Base-by-base conservation (phyloP, 2,888 invertebrate species). In the Scaeva pyrastri region DNA sequence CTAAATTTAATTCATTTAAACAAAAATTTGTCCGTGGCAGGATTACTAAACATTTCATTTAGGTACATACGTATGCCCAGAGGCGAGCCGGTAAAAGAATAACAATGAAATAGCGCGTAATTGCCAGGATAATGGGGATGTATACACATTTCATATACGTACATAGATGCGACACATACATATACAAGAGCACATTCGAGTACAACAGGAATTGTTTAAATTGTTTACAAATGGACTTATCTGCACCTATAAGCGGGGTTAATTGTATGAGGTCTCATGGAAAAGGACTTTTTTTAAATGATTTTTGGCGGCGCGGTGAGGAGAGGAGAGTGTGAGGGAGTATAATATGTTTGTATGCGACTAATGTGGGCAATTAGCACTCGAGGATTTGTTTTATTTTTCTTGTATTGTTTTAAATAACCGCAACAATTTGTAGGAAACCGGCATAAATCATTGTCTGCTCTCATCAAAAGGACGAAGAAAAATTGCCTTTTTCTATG, bases 161-260 rank as follows among this genome's bases (percentile, higher is more conserved):
- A 41, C 10, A 52, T 1, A 31, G 31, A 31, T n/a, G n/a, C n/a
- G 8, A 41, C n/a, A n/a, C 1, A 41, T 62, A n/a, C 39, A 16
- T 12, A 43, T 2, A 55, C 1, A 31, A 39, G n/a, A 56, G 39
- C 5, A 26, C 39, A 50, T 11, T 21, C 45, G 19, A 50, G 19
- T 5, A 52, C 26, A 43, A 52, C 36, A 60, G 50, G 66, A 74
- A 86, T 86, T 86, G 86, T 86, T 86, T 41, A 74, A 86, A 86
- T 86, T 86, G 86, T 86, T 86, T 86, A 82, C 86, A 86, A 86
- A 86, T 86, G 77, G 86, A 86, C 86, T 86, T 86, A 86, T 86
- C 86, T 64, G 71, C 86, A 75, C 86, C 73, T 86, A n/a, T n/a
- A 78, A 82, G 86, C 82, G 52, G 77, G 82, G 86, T 86, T 86